These are phyloP conservation scores for Candoia aspera DNA, from an alignment of 2,113 vertebrate genomes.

Conservation along the genomic window DNA sequence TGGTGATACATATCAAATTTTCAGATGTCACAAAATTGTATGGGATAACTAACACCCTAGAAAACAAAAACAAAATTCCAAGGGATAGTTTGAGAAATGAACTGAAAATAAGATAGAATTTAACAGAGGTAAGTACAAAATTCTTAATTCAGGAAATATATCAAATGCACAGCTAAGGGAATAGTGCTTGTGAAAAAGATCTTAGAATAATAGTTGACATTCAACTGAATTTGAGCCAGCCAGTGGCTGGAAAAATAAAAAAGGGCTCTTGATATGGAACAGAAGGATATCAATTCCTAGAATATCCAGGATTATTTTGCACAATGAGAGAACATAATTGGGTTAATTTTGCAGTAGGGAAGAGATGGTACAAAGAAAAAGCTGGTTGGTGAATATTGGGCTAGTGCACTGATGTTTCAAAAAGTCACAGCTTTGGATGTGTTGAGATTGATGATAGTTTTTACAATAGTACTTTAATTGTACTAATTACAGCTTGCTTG, in stretches of 20 bases:
- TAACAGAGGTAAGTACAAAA: not conserved
- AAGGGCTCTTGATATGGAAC: not conserved
- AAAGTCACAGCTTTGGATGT: not conserved
- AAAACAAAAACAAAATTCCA: not conserved
- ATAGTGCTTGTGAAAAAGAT: not conserved
- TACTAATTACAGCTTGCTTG: not conserved
- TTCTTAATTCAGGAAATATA: not conserved
- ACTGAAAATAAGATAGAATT: not conserved
- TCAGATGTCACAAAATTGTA: not conserved
- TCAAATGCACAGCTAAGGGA: not conserved
- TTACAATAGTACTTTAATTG: not conserved
- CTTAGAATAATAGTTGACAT: not conserved
- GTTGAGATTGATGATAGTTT: not conserved
- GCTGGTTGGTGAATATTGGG: not conserved
- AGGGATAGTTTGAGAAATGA: not conserved
- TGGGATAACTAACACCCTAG: not conserved
- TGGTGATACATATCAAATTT: not conserved
- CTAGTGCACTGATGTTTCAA: not conserved
- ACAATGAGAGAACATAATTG: not conserved
- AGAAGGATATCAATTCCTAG: not conserved
- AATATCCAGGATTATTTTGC: not conserved
- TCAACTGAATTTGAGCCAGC: not conserved
- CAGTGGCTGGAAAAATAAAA: not conserved
- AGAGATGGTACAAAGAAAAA: not conserved
- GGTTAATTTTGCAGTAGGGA: not conserved